Evolutionary conservation across 2,888 invertebrate species (phyloP), one percentile per base, ranked within the genome.

Genomic region (Drosophila meridiana): DNA sequence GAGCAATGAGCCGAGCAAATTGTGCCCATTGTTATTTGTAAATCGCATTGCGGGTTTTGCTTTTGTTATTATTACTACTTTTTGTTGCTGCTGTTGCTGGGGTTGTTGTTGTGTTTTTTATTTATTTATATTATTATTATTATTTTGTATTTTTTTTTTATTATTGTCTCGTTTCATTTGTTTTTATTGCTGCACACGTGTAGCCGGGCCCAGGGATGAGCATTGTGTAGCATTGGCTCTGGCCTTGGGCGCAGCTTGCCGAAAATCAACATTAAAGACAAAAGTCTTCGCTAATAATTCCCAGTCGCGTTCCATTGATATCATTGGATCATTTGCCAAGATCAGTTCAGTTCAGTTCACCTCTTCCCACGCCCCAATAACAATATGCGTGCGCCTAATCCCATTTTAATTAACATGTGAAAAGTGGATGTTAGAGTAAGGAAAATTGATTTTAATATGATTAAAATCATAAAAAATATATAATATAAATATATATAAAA

Each of bases 21-120:
- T 87, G 87, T 85, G 77, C 68, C 80, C 89, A 87, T 87, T 87
- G 86, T 87, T 86, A 86, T 88, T 88, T 87, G 78, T 63, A 80
- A 89, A 88, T 86, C 88, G 80, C 83, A 86, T 76, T 83, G 81
- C 77, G 71, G 57, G 42, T 43, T 68, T 77, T 83, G 69, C 67
- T 84, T 63, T 79, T 84, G 40, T 62, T 79, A 72, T 78, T 78
- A 70, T 52, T 52, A 52, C 36, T 36, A 13, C 13, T 52, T 52
- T 26, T 20, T 34, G 7, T 0, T 9, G 8, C 11, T 20, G 40
- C 7, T 40, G 40, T n/a, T 11, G 11, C 6, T n/a, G 0, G 0
- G 8, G 3, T 42, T 0, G 2, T 11, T 34, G 7, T 34, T 7
- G 9, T 61, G 47, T 53, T 68, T 61, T 20, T 20, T 20, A 43